A percentile compares a stretch with the other conserved stretches of the same genome.
These are phyloP conservation scores for Porites cylindrica DNA, from an alignment of 92 coral and sea anemone species.

Conservation along the genomic window DNA sequence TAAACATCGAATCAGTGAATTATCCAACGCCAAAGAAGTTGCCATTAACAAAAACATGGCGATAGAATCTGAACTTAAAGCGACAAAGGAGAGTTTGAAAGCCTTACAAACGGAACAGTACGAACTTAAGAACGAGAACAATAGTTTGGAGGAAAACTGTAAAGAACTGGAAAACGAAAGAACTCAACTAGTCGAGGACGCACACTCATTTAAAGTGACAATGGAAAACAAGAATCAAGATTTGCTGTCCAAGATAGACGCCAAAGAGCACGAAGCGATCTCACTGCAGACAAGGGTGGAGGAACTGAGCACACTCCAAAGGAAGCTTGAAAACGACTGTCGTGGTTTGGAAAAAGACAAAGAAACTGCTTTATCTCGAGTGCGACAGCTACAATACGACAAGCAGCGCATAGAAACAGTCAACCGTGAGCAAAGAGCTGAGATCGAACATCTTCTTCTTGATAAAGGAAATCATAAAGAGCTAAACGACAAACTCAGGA, in stretches of 20 bases:
- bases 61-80: slow-evolving; percentile 51
- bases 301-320: slow-evolving; percentile 46
- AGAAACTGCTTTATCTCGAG: slow-evolving; percentile 48
- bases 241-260: slow-evolving; percentile 59
- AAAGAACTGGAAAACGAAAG: slow-evolving; percentile 63
- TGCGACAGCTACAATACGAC: slow-evolving; percentile 48
- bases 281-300: slow-evolving; percentile 62
- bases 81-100: slow-evolving; percentile 48
- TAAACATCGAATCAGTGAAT: slow-evolving; percentile 20
- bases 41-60: slow-evolving; percentile 25
- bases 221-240: slow-evolving; percentile 69
- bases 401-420: slow-evolving; percentile 64
- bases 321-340: slow-evolving; percentile 66
- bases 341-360: slow-evolving; percentile 61
- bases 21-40: slow-evolving; percentile 48
- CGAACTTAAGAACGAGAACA: slow-evolving; percentile 29
- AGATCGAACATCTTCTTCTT: slow-evolving; percentile 57
- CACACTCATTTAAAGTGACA: slow-evolving; percentile 70
- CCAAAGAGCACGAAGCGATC: slow-evolving; percentile 61
- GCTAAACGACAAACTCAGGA: slow-evolving; percentile 61
- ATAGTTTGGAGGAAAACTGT: slow-evolving; percentile 14
- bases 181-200: slow-evolving; percentile 66
- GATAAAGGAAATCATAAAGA: slow-evolving; percentile 47
- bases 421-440: slow-evolving; percentile 58
- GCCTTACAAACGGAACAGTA: slow-evolving; percentile 40